Evolutionary conservation across 1,140 invertebrate species (phyloP).

Genomic region (Philopotamus ludificatus): DNA sequence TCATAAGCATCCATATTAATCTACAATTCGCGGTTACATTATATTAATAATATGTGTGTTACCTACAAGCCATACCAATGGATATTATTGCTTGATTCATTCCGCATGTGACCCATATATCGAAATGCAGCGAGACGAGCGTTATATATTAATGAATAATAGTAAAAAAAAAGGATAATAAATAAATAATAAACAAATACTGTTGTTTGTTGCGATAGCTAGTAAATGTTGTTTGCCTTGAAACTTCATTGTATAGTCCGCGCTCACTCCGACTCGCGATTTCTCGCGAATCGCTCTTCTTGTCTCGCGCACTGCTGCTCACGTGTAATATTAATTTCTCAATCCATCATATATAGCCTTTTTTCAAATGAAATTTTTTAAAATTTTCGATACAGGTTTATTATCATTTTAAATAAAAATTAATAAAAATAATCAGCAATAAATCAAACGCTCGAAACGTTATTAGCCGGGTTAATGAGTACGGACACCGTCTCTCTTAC

Average conservation of each 20-base stretch:
- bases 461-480: neutral
- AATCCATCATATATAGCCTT: slow-evolving; percentile 1
- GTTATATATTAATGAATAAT: slow-evolving; percentile 8
- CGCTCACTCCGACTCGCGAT: neutral
- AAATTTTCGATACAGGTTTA: too few relatives aligned
- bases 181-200: slow-evolving; percentile 25
- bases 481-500: neutral
- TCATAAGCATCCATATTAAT: too few relatives aligned
- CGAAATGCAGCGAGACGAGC: slow-evolving; percentile 2
- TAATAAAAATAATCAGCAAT: too few relatives aligned
- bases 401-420: too few relatives aligned
- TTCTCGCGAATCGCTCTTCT: neutral
- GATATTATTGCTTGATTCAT: too few relatives aligned
- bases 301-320: neutral
- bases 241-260: slow-evolving; percentile 18
- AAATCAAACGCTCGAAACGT: too few relatives aligned
- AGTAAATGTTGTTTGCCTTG: slow-evolving; percentile 28
- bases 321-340: slow-evolving; percentile 5
- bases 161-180: slow-evolving; percentile 11
- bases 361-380: too few relatives aligned
- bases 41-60: too few relatives aligned
- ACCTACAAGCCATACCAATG: too few relatives aligned
- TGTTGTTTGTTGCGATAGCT: slow-evolving; percentile 22
- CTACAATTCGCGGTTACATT: too few relatives aligned
- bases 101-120: slow-evolving; percentile 15